A percentile compares a stretch with the other conserved stretches of the same genome.
Conservation (phyloP, 2,888 invertebrate species). For the Drosophila melanosoma region DNA sequence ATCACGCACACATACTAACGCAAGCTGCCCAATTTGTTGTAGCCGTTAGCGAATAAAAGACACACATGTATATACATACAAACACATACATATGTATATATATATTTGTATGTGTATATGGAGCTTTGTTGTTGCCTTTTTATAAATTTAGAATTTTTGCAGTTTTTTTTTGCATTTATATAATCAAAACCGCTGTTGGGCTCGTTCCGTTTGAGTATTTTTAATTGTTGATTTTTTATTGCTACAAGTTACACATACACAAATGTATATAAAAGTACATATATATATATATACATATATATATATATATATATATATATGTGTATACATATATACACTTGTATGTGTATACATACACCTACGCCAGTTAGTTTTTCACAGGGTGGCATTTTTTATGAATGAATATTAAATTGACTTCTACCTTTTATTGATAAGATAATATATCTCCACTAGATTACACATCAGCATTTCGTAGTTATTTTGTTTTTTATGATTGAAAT, state of each 20-base stretch:
- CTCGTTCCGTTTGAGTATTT: conserved; percentile 65
- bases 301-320: not conserved
- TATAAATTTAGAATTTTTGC: conserved; percentile 81
- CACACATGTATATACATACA: conserved; percentile 37
- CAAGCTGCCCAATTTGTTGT: conserved; percentile 78
- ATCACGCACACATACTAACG: conserved; percentile 53
- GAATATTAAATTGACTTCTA: conserved; percentile 6
- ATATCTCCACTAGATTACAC: not conserved
- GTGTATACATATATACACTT: not conserved
- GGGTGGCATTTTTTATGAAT: conserved; percentile 28
- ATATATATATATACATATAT: not conserved
- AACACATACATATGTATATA: conserved; percentile 33
- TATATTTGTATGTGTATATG: conserved; percentile 39
- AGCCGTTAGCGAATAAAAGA: conserved; percentile 69
- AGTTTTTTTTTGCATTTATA: conserved; percentile 71
- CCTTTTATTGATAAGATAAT: conserved; percentile 24
- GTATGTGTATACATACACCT: not conserved
- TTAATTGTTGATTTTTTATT: conserved; percentile 52
- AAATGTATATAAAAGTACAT: not conserved
- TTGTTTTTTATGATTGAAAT: not conserved
- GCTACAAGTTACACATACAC: conserved; percentile 32
- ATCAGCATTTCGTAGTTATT: too few species aligned
- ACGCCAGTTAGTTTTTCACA: not conserved
- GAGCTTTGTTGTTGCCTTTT: conserved; percentile 73
- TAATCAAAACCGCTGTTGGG: conserved; percentile 64